These are phyloP conservation scores for Micronycteris hirsuta DNA, from an alignment of 2,113 vertebrate genomes.

Conservation along the genomic window DNA sequence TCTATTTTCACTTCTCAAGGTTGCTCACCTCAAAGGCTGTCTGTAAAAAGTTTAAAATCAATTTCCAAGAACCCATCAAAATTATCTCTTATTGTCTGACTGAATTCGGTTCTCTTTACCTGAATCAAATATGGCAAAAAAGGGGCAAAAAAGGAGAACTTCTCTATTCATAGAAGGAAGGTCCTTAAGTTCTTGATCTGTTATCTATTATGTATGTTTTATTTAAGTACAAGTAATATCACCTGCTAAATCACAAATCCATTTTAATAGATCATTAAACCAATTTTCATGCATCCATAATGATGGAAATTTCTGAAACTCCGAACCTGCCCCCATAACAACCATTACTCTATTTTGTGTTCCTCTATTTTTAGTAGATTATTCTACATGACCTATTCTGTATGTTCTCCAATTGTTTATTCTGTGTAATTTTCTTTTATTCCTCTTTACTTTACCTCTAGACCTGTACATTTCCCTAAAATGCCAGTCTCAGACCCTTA, in stretches of 20 bases:
- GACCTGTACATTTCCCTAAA: neutral
- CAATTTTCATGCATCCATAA: neutral
- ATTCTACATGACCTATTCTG: neutral
- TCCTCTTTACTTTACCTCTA: neutral
- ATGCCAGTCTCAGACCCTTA: neutral
- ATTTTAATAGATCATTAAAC: constrained; percentile 12
- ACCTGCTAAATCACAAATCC: constrained; percentile 4
- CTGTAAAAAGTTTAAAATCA: neutral
- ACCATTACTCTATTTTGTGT: neutral
- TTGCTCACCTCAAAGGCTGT: neutral
- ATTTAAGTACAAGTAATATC: neutral
- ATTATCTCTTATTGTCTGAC: neutral
- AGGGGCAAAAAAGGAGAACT: neutral
- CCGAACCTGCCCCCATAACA: neutral
- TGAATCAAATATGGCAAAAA: constrained; percentile 1
- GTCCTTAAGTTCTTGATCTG: neutral
- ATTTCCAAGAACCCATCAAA: neutral
- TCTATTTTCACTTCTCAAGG: neutral
- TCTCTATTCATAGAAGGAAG: neutral
- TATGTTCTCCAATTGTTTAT: neutral
- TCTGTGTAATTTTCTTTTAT: neutral
- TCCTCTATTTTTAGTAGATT: neutral
- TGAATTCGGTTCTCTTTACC: neutral
- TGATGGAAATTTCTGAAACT: neutral
- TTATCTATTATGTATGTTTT: constrained; percentile 16